Evolutionary conservation across 2,797 vertebrate genomes (phyloP).

Genomic region (Sphenodon punctatus): DNA sequence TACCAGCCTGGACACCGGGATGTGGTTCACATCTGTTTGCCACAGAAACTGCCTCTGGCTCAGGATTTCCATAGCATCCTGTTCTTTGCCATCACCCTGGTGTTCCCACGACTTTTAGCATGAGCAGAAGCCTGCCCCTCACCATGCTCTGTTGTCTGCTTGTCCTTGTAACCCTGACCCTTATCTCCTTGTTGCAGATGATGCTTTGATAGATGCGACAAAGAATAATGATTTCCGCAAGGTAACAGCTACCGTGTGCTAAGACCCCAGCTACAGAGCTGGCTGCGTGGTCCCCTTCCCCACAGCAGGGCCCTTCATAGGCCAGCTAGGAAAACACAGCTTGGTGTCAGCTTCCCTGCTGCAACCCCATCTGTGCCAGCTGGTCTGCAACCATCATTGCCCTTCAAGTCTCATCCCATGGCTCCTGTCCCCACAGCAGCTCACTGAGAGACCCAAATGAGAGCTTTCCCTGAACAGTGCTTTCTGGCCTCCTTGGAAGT

Average conservation of each 20-base stretch:
- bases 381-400: accelerated
- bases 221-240: constrained; percentile 84
- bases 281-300: background rate
- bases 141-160: background rate
- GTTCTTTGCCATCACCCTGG: background rate
- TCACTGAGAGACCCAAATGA: background rate
- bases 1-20: too few species aligned
- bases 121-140: accelerated
- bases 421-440: background rate
- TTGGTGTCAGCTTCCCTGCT: background rate
- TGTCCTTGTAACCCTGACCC: background rate
- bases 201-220: constrained; percentile 86
- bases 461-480: background rate
- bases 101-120: background rate
- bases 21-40: too few species aligned
- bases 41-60: too few species aligned
- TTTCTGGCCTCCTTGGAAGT: background rate
- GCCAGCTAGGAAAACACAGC: background rate
- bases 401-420: background rate
- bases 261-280: background rate
- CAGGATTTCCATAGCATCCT: background rate
- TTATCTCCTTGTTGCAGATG: constrained; percentile 70
- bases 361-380: background rate
- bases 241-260: constrained; percentile 69
- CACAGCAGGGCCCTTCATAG: background rate